Evolutionary conservation across 2,113 vertebrate species (phyloP), one percentile per base, ranked within the genome.

Genomic region (Laticauda laticaudata): DNA sequence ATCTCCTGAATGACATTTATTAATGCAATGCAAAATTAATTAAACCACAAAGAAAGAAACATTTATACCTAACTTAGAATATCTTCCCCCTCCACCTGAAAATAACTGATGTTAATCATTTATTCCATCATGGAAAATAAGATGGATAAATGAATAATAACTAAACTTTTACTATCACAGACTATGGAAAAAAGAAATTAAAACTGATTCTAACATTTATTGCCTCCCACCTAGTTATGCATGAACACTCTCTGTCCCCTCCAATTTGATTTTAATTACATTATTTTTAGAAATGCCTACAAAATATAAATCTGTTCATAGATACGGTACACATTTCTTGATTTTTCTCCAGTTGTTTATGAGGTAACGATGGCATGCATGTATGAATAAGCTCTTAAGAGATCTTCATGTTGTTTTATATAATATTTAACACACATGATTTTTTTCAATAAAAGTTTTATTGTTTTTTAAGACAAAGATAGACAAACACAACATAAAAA

Each of bases 91-190:
- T 91, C 55, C 39, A 90, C 89, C 92, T 92, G 91, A 92, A 95
- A 94, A 18, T 90, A 34, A 51, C 92, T 93, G 94, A 55, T 89
- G 81, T 8, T 94, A 89, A 51, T 3, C 87, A 48, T 86, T 93
- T 48, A 81, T 90, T 94, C 29, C 90, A 61, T 94, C 56, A 93
- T 4, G 15, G 88, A 94, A 88, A 14, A 75, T 64, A 64, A 43
- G 87, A 10, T 92, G 29, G 51, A 15, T 43, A 54, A 87, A 90
- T 64, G 56, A 89, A 86, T 90, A n/a, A 57, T n/a, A 90, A 69
- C 45, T 23, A 11, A 87, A 43, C 56, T 69, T 86, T 24, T 53
- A 69, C 51, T 43, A 1, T 81, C 39, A 85, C 56, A 53, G 6
- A 15, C 20, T 59, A 81, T 85, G 53, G 43, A 48, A 8, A 59